A percentile compares a stretch with the other conserved stretches of the same genome.
These are phyloP conservation scores for Desmophyllum pertusum DNA, from an alignment of 92 coral and sea anemone genomes.

Conservation along the genomic window DNA sequence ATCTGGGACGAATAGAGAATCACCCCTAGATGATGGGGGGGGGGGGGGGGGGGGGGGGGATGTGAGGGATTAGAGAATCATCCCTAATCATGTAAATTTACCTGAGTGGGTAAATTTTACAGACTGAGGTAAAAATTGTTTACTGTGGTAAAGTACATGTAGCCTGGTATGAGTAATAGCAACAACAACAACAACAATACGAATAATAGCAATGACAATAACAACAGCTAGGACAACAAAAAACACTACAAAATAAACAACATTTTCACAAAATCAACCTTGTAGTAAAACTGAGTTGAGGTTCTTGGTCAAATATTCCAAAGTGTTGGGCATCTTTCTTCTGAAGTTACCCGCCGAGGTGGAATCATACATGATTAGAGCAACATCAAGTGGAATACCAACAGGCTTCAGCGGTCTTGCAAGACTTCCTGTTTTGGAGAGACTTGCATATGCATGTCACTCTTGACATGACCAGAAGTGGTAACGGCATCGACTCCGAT, in stretches of 20 bases:
- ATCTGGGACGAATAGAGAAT: too few relatives aligned
- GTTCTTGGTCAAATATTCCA: constrained; percentile 41
- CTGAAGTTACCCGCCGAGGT: constrained; percentile 75
- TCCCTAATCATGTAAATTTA: too few relatives aligned
- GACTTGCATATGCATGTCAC: constrained; percentile 59
- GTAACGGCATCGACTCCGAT: constrained; percentile 58
- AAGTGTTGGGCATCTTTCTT: constrained; percentile 66
- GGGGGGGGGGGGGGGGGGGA: too few relatives aligned
- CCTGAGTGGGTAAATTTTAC: too few relatives aligned
- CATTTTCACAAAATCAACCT: constrained; percentile 32
- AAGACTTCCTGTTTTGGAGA: constrained; percentile 56
- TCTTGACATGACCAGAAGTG: constrained; percentile 5
- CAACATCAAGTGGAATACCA: constrained; percentile 60
- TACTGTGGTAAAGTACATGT: too few relatives aligned
- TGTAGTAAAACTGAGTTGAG: constrained; percentile 59
- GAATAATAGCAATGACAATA: too few relatives aligned
- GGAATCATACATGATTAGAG: constrained; percentile 74
- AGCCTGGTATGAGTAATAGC: too few relatives aligned
- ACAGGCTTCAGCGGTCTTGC: constrained; percentile 42
- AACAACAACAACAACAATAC: too few relatives aligned
- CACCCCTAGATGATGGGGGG: too few relatives aligned
- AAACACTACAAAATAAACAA: neutral
- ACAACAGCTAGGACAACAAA: too few relatives aligned
- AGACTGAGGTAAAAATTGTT: too few relatives aligned
- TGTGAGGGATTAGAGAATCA: too few relatives aligned